Evolutionary conservation across 2,888 invertebrate genomes (phyloP).

Genomic region (Terebella lapidaria): DNA sequence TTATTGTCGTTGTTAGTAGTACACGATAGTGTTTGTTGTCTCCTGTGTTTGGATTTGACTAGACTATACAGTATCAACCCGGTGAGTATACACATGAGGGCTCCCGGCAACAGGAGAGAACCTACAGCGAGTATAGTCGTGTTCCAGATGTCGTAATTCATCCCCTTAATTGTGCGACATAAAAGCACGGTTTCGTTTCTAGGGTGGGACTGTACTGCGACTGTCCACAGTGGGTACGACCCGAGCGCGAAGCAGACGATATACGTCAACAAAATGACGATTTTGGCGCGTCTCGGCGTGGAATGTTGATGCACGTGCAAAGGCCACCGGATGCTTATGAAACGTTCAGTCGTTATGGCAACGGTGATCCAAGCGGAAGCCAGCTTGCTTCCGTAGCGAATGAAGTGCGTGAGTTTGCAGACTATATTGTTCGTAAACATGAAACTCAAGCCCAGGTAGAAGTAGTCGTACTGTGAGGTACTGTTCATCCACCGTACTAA

Average conservation of each 20-base stretch:
- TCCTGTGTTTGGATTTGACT: not conserved
- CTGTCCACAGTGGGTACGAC: constrained; percentile 18
- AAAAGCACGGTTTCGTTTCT: not conserved
- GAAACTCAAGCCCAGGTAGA: constrained; percentile 2
- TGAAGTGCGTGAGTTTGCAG: constrained; percentile 7
- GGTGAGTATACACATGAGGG: constrained; percentile 11
- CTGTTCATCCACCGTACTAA: constrained; percentile 13
- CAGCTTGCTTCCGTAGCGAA: constrained; percentile 17
- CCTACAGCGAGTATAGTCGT: constrained; percentile 5
- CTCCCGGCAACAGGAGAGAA: constrained; percentile 12
- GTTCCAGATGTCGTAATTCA: constrained; percentile 8
- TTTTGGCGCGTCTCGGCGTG: constrained; percentile 25
- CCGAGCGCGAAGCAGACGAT: constrained; percentile 26
- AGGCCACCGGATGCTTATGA: constrained; percentile 30
- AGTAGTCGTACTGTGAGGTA: not conserved
- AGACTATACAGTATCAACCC: constrained; percentile 6
- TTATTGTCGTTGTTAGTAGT: not conserved
- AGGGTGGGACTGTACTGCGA: not conserved
- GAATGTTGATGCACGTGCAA: constrained; percentile 22
- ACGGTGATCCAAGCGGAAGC: constrained; percentile 32
- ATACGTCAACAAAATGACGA: constrained; percentile 26
- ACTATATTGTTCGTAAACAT: not conserved
- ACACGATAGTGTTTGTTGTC: not conserved
- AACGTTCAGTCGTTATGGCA: constrained; percentile 31
- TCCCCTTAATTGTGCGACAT: not conserved